phyloP scores from a whole-genome alignment of 53 echinoderm and acorn worm species.

The Echinarachnius parma region DNA sequence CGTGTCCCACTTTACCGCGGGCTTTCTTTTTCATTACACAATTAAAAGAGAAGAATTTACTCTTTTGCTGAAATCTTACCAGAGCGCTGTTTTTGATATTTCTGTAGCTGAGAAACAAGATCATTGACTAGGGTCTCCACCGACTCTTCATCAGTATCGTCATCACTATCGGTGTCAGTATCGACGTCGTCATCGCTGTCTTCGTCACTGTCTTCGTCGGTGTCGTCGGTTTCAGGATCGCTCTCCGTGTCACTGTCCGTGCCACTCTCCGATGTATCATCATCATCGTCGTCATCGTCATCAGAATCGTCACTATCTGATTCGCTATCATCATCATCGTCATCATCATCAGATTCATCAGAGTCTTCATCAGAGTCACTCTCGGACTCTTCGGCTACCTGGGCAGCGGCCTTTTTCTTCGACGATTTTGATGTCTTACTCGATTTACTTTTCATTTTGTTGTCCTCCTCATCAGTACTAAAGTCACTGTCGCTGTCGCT shows the following conservation, averaged over 20 bases:
- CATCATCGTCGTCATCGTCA: slow-evolving; percentile 23
- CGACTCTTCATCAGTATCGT: slow-evolving; percentile 4
- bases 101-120: slow-evolving; percentile 28
- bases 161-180: slow-evolving; percentile 22
- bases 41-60: too few relatives aligned
- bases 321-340: slow-evolving; percentile 1
- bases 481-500: slow-evolving; percentile 12
- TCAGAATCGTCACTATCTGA: slow-evolving; percentile 5
- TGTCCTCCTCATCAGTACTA: slow-evolving; percentile 25
- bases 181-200: slow-evolving; percentile 15
- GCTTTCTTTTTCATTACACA: too few relatives aligned
- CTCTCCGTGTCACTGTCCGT: slow-evolving; percentile 2
- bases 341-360: neutral
- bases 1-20: too few relatives aligned
- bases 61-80: too few relatives aligned
- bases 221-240: slow-evolving; percentile 15
- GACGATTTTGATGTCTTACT: neutral
- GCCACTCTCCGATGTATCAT: slow-evolving; percentile 7
- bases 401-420: neutral
- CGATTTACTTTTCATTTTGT: slow-evolving; percentile 10
- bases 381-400: neutral
- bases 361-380: slow-evolving; percentile 1
- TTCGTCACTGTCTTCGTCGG: slow-evolving; percentile 16
- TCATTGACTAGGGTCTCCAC: slow-evolving; percentile 37
- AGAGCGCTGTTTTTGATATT: neutral